These are phyloP conservation scores for Drosophila infuscata DNA, from an alignment of 2,888 invertebrate genomes.

Conservation along the genomic window DNA sequence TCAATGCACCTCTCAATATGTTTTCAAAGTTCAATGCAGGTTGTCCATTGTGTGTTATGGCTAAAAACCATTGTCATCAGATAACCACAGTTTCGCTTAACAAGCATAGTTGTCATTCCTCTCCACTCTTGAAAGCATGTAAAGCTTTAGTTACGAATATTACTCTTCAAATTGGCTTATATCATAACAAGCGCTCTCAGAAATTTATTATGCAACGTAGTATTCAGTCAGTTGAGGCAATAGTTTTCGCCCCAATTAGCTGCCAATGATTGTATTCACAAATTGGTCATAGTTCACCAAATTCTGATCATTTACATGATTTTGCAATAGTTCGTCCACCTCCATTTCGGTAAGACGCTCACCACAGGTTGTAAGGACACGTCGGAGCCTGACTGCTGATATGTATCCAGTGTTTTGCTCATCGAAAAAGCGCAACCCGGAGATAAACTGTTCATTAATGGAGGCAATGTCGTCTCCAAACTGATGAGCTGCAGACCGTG, in stretches of 20 bases:
- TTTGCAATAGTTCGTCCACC: constrained; percentile 41
- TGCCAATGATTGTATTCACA: constrained; percentile 31
- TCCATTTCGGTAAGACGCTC: constrained; percentile 50
- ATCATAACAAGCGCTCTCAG: too few relatives aligned
- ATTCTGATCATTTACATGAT: constrained; percentile 49
- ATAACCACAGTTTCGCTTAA: not conserved
- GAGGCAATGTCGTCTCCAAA: not conserved
- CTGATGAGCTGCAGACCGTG: not conserved
- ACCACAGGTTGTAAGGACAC: constrained; percentile 38
- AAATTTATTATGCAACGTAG: constrained; percentile 8
- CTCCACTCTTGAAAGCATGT: not conserved
- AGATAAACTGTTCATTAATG: constrained; percentile 32
- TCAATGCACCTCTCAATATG: not conserved
- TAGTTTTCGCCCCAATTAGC: constrained; percentile 6
- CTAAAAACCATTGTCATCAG: not conserved
- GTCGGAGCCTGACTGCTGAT: constrained; percentile 38
- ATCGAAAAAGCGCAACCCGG: constrained; percentile 43
- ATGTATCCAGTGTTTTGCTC: constrained; percentile 49
- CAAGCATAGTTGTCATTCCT: not conserved
- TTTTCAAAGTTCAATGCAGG: not conserved
- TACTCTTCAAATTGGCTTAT: not conserved
- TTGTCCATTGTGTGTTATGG: not conserved
- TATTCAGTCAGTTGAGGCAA: not conserved
- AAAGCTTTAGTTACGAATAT: too few relatives aligned
- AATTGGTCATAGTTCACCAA: constrained; percentile 58